Evolutionary conservation across 2,113 vertebrate genomes (phyloP), one percentile per base, ranked within the genome.

Genomic region (Sciurus niger): DNA sequence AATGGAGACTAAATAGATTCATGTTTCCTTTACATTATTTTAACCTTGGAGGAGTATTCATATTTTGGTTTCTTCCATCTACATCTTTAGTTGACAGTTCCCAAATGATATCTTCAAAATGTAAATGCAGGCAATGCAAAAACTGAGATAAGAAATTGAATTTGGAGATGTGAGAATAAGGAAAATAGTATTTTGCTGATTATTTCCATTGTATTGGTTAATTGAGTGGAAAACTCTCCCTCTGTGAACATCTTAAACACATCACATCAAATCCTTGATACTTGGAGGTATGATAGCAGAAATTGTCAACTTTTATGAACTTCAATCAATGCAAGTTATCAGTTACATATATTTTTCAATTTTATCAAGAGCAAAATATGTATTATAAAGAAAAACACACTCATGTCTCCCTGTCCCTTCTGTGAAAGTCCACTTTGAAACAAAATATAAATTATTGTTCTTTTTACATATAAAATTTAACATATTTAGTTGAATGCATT

Each of bases 161-260:
- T 37, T 82, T 11, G 30, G 2, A 7, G 30, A 63, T 65, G 4
- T 11, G 30, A 34, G 24, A 88, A 84, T 43, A n/a, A 73, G 51
- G 8, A 80, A 94, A 84, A 86, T 84, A 77, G 34, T 77, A 87
- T 68, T 77, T 82, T 92, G 28, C 8, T 51, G 5, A 46, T 92
- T 93, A 51, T 92, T 96, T 89, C 90, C 58, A 89, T 84, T 43
- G 16, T 86, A 72, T 76, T 76, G 25, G 79, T 32, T 63, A 79
- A 90, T 78, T 95, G 11, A 63, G 1, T 68, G 13, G 6, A 88
- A 0, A 46, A 65, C 7, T 84, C 13, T 93, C 37, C 32, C 88
- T 93, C 34, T 32, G 46, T 14, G n/a, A 86, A 11, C 30, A 93
- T 73, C 48, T 90, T 65, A 97, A 96, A 77, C 46, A 93, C 9